Evolutionary conservation across 2,113 vertebrate genomes (phyloP).

Genomic region (Phaethon lepturus): DNA sequence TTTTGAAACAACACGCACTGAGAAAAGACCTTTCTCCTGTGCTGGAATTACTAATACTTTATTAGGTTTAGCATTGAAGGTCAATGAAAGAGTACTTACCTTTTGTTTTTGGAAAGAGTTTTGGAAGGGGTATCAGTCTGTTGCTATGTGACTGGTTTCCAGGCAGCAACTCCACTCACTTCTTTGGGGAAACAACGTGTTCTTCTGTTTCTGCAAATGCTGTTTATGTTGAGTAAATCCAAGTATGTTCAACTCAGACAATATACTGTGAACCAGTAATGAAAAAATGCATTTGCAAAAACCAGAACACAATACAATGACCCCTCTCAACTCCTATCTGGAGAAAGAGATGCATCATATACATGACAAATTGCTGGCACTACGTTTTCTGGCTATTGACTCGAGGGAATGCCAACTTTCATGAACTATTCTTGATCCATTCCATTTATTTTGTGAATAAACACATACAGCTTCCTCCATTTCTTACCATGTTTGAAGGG

Average conservation of each 20-base stretch:
- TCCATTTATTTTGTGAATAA: slow-evolving; percentile 36
- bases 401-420: background rate
- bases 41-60: background rate
- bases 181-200: background rate
- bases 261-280: background rate
- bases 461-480: background rate
- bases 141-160: slow-evolving; percentile 59
- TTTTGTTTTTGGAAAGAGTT: slow-evolving; percentile 65
- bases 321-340: background rate
- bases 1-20: fast-evolving
- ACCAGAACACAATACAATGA: slow-evolving; percentile 24
- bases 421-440: slow-evolving; percentile 4
- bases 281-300: slow-evolving; percentile 53
- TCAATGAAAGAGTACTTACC: slow-evolving; percentile 49
- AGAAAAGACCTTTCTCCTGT: background rate
- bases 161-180: slow-evolving; percentile 48
- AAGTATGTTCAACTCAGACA: slow-evolving; percentile 10
- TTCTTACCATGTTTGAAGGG: background rate
- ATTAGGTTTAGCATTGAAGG: slow-evolving; percentile 33
- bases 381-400: slow-evolving; percentile 8
- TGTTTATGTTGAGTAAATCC: slow-evolving; percentile 49
- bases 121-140: slow-evolving; percentile 53
- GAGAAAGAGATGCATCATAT: background rate
- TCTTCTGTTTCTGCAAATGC: slow-evolving; percentile 60
- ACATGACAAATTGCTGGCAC: background rate